Evolutionary conservation across 1,140 invertebrate genomes (phyloP).

Genomic region (Oryctes rhinoceros): DNA sequence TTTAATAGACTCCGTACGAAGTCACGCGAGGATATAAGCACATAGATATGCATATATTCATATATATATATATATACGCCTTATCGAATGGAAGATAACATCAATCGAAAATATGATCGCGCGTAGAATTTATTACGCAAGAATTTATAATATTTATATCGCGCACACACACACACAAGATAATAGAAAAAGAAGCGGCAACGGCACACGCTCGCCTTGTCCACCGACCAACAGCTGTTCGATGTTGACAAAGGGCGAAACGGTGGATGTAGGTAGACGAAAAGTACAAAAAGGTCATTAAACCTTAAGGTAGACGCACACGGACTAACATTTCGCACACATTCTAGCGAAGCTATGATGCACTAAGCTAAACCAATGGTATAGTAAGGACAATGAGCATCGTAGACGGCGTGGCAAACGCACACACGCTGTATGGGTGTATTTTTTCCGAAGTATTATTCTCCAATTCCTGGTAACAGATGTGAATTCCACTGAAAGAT

Average conservation of each 20-base stretch:
- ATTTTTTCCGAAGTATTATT: constrained; percentile 9
- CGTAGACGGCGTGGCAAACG: background rate
- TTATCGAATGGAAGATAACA: background rate
- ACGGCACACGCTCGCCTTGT: constrained; percentile 30
- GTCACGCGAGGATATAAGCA: too few species aligned
- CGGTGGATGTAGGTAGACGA: constrained; percentile 31
- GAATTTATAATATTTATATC: background rate
- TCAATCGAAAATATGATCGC: background rate
- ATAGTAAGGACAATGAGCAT: background rate
- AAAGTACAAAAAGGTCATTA: constrained; percentile 43
- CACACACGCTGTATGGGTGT: background rate
- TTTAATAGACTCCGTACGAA: too few species aligned
- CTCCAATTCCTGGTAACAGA: constrained; percentile 26
- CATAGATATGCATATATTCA: too few species aligned
- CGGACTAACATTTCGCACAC: background rate
- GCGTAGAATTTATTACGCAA: constrained; percentile 9
- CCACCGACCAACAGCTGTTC: constrained; percentile 38
- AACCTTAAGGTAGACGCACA: constrained; percentile 38
- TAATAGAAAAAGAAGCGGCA: constrained; percentile 22
- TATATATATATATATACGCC: too few species aligned
- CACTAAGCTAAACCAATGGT: background rate
- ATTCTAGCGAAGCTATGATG: constrained; percentile 6
- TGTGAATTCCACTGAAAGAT: constrained; percentile 27
- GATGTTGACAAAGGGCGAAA: constrained; percentile 39
- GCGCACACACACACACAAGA: background rate